These are phyloP conservation scores for Neelides folsomi DNA, from an alignment of 2,888 invertebrate genomes.

Conservation along the genomic window DNA sequence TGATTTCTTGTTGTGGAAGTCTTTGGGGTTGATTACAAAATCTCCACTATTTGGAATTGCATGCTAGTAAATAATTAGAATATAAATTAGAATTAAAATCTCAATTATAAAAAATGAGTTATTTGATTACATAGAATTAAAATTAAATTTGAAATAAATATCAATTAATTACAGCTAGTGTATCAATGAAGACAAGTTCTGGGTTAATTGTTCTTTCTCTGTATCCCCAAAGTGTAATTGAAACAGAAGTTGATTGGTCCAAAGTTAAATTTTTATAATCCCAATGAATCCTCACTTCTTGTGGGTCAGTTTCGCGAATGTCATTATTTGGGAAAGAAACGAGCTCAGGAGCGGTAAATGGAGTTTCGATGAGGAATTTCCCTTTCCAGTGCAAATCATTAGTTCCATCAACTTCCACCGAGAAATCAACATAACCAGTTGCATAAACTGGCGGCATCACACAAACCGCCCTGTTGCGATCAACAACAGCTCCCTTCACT, in stretches of 20 bases:
- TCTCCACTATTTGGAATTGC: slow-evolving; percentile 51
- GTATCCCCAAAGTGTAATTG: slow-evolving; percentile 80
- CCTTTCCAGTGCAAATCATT: slow-evolving; percentile 73
- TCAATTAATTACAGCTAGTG: slow-evolving; percentile 29
- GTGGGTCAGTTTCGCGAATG: slow-evolving; percentile 58
- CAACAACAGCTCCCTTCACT: slow-evolving; percentile 61
- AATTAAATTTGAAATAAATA: not conserved
- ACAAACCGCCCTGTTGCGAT: slow-evolving; percentile 72
- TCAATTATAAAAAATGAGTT: slow-evolving; percentile 3
- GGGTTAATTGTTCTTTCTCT: slow-evolving; percentile 68
- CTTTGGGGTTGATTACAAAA: slow-evolving; percentile 58
- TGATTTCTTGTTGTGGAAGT: slow-evolving; percentile 52
- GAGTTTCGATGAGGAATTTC: slow-evolving; percentile 81
- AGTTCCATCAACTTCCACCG: slow-evolving; percentile 68
- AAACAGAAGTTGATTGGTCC: slow-evolving; percentile 59
- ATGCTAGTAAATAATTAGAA: slow-evolving; percentile 34
- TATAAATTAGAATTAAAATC: slow-evolving; percentile 3
- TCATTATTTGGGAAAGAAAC: slow-evolving; percentile 61
- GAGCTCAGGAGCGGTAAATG: slow-evolving; percentile 69
- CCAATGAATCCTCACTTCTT: slow-evolving; percentile 68
- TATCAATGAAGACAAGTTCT: slow-evolving; percentile 61
- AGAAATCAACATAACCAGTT: slow-evolving; percentile 75
- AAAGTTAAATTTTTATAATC: slow-evolving; percentile 70
- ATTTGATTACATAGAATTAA: not conserved
- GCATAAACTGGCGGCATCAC: slow-evolving; percentile 74